A percentile compares a stretch with the other conserved stretches of the same genome.
Conservation (phyloP, 1,140 invertebrate genomes). For the Macrobrachium rosenbergii region DNA sequence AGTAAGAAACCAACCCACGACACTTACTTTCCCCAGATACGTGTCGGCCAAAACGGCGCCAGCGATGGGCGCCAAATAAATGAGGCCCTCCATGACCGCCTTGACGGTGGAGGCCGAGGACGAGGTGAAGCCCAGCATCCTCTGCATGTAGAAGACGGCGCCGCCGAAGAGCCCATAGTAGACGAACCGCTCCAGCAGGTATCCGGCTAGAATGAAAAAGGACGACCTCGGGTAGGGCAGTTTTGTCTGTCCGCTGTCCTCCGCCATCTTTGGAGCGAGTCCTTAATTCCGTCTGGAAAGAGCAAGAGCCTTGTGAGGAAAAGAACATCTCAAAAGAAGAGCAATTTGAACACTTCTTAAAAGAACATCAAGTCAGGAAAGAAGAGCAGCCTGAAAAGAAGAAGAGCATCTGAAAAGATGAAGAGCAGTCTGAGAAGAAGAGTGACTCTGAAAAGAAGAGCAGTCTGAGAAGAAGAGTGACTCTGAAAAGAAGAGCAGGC, state of each 20-base stretch:
- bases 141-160: conserved; percentile 63
- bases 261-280: conserved; percentile 21
- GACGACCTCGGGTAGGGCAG: conserved; percentile 33
- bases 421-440: neutral
- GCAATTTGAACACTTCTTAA: no score
- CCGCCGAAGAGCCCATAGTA: conserved; percentile 64
- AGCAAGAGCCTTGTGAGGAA: neutral
- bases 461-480: no score
- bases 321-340: neutral
- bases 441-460: neutral
- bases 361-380: neutral
- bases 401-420: neutral
- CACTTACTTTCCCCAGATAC: conserved; percentile 84
- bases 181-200: conserved; percentile 60
- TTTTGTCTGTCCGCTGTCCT: neutral
- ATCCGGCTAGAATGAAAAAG: conserved; percentile 48
- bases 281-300: neutral
- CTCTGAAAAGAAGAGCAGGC: neutral
- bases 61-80: conserved; percentile 86
- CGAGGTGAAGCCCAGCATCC: conserved; percentile 56
- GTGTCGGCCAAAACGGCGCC: conserved; percentile 92
- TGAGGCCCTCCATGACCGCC: conserved; percentile 51
- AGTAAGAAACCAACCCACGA: no score
- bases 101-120: conserved; percentile 49
- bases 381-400: neutral